Evolutionary conservation across 2,113 vertebrate species (phyloP).

Genomic region (Rhinopomastus cyanomelas): DNA sequence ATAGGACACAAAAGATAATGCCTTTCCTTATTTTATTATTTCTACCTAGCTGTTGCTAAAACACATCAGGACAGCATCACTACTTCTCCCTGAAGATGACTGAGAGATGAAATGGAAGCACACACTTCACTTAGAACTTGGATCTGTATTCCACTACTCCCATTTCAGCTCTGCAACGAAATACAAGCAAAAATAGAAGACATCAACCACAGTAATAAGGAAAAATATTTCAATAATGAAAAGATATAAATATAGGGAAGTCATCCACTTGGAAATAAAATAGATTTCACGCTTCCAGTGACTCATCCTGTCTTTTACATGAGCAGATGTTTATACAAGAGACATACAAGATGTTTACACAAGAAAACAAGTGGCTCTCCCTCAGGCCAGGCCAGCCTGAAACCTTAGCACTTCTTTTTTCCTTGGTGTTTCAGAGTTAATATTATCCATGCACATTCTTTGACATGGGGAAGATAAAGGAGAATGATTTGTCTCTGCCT

Average conservation of each 20-base stretch:
- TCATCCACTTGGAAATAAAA: not conserved
- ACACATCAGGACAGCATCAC: not conserved
- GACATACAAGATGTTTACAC: not conserved
- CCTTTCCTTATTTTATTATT: not conserved
- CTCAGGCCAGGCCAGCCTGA: not conserved
- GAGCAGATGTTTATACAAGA: not conserved
- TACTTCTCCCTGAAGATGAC: not conserved
- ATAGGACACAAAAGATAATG: not conserved
- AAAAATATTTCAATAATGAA: not conserved
- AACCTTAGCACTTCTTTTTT: not conserved
- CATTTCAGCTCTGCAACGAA: not conserved
- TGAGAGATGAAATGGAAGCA: not conserved
- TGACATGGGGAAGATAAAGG: accelerated
- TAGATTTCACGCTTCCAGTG: not conserved
- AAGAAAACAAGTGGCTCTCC: not conserved
- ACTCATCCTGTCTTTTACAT: not conserved
- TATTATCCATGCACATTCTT: not conserved
- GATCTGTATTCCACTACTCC: not conserved
- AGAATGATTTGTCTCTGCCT: not conserved
- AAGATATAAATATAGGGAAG: not conserved
- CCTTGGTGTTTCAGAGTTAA: not conserved
- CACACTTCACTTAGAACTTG: not conserved
- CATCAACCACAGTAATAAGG: not conserved
- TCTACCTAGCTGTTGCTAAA: not conserved
- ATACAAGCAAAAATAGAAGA: not conserved